Evolutionary conservation across 2,888 invertebrate genomes (phyloP), one percentile per base, ranked within the genome.

Genomic region (Nomada fucata): DNA sequence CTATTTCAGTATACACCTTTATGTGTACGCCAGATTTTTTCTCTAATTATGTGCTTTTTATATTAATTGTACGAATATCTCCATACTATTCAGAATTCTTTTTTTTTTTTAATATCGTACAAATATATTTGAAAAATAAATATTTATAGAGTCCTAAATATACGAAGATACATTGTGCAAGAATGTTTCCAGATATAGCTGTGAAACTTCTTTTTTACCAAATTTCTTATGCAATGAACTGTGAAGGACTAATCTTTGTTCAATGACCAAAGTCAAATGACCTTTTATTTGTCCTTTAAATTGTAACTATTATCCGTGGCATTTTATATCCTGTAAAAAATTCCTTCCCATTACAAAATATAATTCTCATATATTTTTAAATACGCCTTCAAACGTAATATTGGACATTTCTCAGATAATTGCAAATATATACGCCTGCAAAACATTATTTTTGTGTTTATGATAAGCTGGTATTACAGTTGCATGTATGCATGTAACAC

Each of bases 1-100:
- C 92, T 92, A 92, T 92, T 92, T 92, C 84, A 88, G 91, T 90
- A 89, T 86, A 70, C 82, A 80, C 67, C 76, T 80, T 76, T 61
- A 77, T 60, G 71, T 70, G 74, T 65, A 72, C 77, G 65, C 71
- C 83, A 77, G 70, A 80, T 78, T 74, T 83, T 36, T 78, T 77
- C 61, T 72, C 78, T 83, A 84, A 81, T 85, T 65, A 50, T 69
- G 42, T 55, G 42, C 53, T 52, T 44, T 20, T 5, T 26, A n/a
- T 65, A 20, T 26, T 26, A 4, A 42, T 29, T 63, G 36, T 36
- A 36, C 7, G 0, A 36, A 36, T 15, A 26, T 60, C 67, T 1
- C 59, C 13, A 18, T 47, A 18, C 7, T 55, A 5, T 50, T 26
- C 42, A 44, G 3, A 63, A 20, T 18, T 61, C 44, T 47, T 2